Base-by-base conservation (phyloP, 2,113 vertebrate species). In the Pygathrix nemaeus region DNA sequence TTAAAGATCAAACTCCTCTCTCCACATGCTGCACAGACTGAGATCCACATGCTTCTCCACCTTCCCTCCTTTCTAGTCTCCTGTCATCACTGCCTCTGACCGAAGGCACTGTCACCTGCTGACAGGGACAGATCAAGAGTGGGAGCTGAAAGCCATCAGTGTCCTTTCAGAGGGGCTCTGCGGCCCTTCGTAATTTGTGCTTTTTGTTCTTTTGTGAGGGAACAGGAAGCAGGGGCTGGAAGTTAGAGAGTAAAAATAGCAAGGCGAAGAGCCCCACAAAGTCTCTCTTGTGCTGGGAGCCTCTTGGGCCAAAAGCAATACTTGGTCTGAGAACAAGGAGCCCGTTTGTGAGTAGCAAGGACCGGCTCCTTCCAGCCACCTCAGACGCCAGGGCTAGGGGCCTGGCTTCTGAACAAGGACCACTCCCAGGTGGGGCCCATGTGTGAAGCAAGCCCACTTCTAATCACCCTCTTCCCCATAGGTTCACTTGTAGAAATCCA, bases 191-290 rank as follows among this genome's bases (percentile, higher is more conserved):
- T 32, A 57, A 40, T 61, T 66, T 52, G 27, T 30, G 30, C 30
- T 75, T 68, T 91, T 48, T 81, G 32, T 75, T 73, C 35, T 90
- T 79, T 80, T 90, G 55, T 8, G 68, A 90, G 57, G 88, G 32
- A 79, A 93, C 85, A 94, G 96, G 95, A 97, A 96, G 75, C 83
- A 94, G 50, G 70, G 92, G 32, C 76, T 92, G 92, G 38, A 96
- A 97, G 95, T 91, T 88, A 23, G 55, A 61, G 59, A 78, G 38
- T 90, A 97, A 96, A 97, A 97, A 97, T 57, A 97, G 97, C 87
- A 78, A 80, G 61, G 72, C 93, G 32, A 75, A 92, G 70, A 73
- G 89, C 27, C 83, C 35, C 79, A 96, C 79, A 95, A 94, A 97
- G 86, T 78, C 78, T 57, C 91, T 87, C 95, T 81, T 95, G 88